phyloP scores from a whole-genome alignment of 2,113 vertebrate species.

The Plecotus auritus region DNA sequence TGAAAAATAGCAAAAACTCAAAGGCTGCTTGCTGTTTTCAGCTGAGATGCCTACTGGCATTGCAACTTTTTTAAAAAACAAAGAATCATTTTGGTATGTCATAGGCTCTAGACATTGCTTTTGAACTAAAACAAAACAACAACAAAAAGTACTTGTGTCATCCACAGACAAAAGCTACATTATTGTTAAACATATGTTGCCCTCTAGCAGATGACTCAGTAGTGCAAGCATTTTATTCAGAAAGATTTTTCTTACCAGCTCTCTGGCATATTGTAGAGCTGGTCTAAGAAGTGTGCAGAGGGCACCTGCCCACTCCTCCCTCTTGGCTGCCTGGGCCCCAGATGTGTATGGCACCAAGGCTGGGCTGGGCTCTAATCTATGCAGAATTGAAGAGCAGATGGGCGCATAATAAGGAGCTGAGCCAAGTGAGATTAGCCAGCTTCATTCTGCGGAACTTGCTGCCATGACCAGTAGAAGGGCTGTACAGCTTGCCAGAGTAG shows the following conservation, averaged over 20 bases:
- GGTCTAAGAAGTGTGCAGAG: not conserved
- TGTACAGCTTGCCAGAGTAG: not conserved
- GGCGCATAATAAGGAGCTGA: not conserved
- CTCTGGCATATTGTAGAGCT: not conserved
- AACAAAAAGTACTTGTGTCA: not conserved
- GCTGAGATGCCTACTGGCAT: not conserved
- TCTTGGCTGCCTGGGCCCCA: not conserved
- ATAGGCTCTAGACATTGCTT: not conserved
- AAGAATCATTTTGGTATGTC: not conserved
- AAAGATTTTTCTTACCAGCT: not conserved
- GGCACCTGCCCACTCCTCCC: not conserved
- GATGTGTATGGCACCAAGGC: not conserved
- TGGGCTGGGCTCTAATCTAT: not conserved
- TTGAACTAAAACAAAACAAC: not conserved
- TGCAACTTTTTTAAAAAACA: not conserved
- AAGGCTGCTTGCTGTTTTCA: not conserved
- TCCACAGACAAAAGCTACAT: not conserved
- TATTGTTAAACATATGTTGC: slow-evolving; percentile 71
- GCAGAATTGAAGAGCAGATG: not conserved
- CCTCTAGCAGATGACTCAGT: slow-evolving; percentile 73
- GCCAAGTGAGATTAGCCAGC: not conserved
- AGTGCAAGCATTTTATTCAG: slow-evolving; percentile 59
- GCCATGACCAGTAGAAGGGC: not conserved
- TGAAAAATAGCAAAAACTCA: not conserved
- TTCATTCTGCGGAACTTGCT: not conserved